Evolutionary conservation across 92 coral and sea anemone species (phyloP).

Genomic region (Actinernus sp.): DNA sequence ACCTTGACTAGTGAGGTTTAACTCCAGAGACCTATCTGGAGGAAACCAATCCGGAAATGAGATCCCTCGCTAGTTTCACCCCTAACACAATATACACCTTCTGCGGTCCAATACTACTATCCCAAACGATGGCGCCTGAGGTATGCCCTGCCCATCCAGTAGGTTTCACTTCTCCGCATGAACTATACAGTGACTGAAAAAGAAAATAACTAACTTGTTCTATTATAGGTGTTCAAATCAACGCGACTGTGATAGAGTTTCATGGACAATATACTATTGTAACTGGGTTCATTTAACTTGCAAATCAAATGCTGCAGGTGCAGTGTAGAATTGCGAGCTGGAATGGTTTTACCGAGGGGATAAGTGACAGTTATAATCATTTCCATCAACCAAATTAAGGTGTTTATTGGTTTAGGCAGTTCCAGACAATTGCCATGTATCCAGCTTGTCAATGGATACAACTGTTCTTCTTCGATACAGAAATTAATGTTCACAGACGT

Average conservation of each 20-base stretch:
- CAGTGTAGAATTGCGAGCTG: slow-evolving; percentile 38
- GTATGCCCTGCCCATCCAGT: not conserved
- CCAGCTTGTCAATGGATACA: slow-evolving; percentile 51
- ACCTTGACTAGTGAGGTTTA: no score
- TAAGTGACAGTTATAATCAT: slow-evolving; percentile 88
- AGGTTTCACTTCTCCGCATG: no score
- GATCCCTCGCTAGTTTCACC: no score
- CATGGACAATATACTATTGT: not conserved
- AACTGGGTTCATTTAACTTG: slow-evolving; percentile 74
- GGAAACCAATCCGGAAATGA: no score
- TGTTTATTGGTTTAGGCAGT: slow-evolving; percentile 86
- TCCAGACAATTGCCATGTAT: slow-evolving; percentile 72
- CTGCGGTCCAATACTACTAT: no score
- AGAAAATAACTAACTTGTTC: no score
- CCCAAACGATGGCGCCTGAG: not conserved
- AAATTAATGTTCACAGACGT: no score
- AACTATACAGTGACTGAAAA: no score
- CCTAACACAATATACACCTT: no score
- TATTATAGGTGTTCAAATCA: no score
- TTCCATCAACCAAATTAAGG: slow-evolving; percentile 77
- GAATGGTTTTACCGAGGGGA: slow-evolving; percentile 63
- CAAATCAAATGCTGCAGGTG: slow-evolving; percentile 90
- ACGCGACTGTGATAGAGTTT: not conserved
- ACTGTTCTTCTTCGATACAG: slow-evolving; percentile 22
- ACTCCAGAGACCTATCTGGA: no score